Conservation (phyloP, 2,888 invertebrate species). For the Furcula furcula region DNA sequence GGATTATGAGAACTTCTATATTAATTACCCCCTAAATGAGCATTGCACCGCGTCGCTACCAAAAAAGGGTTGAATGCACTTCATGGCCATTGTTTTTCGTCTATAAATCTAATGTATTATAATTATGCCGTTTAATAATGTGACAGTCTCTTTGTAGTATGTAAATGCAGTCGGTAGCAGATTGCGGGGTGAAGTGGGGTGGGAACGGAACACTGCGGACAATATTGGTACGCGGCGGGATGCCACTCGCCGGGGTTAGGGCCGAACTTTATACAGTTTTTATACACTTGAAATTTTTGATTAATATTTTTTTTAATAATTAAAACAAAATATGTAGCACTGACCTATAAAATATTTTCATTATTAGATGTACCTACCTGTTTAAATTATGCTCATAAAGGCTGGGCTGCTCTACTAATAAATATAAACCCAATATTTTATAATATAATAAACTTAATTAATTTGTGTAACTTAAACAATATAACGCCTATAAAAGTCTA, state of each 20-base stretch:
- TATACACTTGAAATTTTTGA: conserved; percentile 25
- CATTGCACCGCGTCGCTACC: conserved; percentile 54
- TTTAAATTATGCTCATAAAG: no score
- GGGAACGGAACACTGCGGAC: conserved; percentile 55
- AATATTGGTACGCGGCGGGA: conserved; percentile 68
- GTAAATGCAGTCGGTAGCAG: conserved; percentile 59
- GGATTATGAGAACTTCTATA: conserved; percentile 73
- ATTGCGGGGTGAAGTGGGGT: conserved; percentile 62
- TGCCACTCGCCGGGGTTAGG: conserved; percentile 53
- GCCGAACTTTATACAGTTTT: conserved; percentile 36
- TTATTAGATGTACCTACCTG: no score
- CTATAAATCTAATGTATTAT: conserved; percentile 76
- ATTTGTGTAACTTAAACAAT: no score
- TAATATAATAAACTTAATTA: no score
- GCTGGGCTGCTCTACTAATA: no score
- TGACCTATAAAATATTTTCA: no score
- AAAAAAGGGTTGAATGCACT: conserved; percentile 66
- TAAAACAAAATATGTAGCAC: no score
- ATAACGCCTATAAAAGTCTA: no score
- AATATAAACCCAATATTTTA: no score
- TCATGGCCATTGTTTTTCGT: conserved; percentile 66
- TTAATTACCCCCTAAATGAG: conserved; percentile 78
- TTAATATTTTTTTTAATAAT: conserved; percentile 4
- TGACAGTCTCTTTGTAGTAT: conserved; percentile 77
- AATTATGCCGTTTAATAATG: conserved; percentile 76